Conservation (phyloP, 2,113 vertebrate species). For the Astur gentilis region DNA sequence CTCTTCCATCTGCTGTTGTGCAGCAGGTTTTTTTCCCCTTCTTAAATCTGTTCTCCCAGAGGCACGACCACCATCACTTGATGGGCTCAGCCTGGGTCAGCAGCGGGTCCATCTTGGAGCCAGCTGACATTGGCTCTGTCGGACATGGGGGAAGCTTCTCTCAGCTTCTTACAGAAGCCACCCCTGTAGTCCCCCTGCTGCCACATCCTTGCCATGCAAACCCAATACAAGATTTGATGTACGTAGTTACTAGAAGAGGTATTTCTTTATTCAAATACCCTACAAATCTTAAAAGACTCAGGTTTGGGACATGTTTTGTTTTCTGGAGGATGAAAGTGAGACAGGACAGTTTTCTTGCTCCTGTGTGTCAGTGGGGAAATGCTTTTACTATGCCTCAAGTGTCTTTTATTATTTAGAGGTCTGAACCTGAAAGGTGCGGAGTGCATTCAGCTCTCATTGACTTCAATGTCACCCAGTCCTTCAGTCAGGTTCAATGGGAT, state of each 20-base stretch:
- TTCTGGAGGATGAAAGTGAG: not conserved
- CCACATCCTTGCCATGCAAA: not conserved
- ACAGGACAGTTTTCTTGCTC: not conserved
- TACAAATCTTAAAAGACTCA: not conserved
- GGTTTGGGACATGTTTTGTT: not conserved
- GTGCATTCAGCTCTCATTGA: not conserved
- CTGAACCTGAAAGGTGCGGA: slow-evolving; percentile 46
- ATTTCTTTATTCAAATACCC: not conserved
- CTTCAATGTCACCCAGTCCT: not conserved
- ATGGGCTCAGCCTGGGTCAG: not conserved
- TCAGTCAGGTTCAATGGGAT: not conserved
- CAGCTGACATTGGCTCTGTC: not conserved
- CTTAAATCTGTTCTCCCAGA: not conserved
- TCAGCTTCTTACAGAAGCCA: not conserved
- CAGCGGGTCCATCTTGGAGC: not conserved
- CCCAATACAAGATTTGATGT: not conserved
- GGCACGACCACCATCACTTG: no score
- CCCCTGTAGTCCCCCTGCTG: not conserved
- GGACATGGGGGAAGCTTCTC: not conserved
- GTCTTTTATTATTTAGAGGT: slow-evolving; percentile 13
- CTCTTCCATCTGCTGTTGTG: no score
- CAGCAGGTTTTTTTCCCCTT: no score
- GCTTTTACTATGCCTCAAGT: not conserved
- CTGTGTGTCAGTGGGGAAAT: not conserved
- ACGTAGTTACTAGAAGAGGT: not conserved